Conservation (phyloP, 2,113 vertebrate genomes). For the Tyto alba region DNA sequence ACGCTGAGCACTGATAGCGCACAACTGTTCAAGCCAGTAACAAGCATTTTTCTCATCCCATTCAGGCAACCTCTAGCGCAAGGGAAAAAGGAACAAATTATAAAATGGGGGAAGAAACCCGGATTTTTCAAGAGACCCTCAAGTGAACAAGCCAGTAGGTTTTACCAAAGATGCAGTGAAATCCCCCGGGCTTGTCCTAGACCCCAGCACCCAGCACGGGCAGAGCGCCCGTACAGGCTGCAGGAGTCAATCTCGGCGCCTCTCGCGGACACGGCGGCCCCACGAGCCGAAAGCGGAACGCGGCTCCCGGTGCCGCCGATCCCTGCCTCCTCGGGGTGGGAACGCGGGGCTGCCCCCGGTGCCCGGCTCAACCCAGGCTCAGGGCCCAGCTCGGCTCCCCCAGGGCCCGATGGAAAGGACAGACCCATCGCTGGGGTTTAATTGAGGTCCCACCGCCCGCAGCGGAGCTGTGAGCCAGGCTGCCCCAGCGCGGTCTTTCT, state of each 20-base stretch:
- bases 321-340: not conserved
- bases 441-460: fast-evolving
- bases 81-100: not conserved
- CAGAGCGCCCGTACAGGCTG: too few species aligned
- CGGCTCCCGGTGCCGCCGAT: too few species aligned
- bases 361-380: not conserved
- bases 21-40: too few species aligned
- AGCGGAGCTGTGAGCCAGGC: not conserved
- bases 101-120: not conserved
- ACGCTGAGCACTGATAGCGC: not conserved
- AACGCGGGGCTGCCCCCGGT: not conserved
- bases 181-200: fast-evolving
- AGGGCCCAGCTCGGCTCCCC: fast-evolving
- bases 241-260: not conserved
- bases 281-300: too few species aligned
- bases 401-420: too few species aligned
- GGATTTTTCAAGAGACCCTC: not conserved
- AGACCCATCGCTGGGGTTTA: too few species aligned
- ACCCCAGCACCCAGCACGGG: not conserved
- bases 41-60: not conserved
- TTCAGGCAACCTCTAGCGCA: not conserved
- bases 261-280: fast-evolving
- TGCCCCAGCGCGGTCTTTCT: not conserved
- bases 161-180: not conserved
- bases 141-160: not conserved